Base-by-base conservation (phyloP, 1,140 invertebrate species). In the Zophobas morio region DNA sequence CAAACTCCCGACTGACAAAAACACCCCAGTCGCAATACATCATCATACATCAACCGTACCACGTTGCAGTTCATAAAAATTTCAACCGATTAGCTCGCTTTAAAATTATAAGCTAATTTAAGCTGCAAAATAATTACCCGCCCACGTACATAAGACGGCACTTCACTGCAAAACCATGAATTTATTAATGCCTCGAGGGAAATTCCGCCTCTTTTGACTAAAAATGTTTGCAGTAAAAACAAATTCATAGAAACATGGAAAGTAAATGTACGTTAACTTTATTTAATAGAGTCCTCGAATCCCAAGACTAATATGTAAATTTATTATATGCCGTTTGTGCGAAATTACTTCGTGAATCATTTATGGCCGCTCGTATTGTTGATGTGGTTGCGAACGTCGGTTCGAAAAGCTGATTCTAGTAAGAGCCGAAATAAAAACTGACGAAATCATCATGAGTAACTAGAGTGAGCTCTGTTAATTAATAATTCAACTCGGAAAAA, bases 161-260 rank as follows among this genome's bases (percentile, higher is more conserved):
- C 20, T 20, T 20, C 20, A 20, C 20, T 73, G 71, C 33, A 56
- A 56, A 56, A 73, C 47, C 74, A 75, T 75, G 74, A 75, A 75
- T 75, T 20, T 75, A 75, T 75, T 63, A 47, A 75, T 75, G 56
- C 54, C 74, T 75, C 74, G 6, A 34, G 74, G 74, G 74, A 75
- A 75, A 75, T 75, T 75, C 74, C 66, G 47, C 63, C 46, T 75
- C 66, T 57, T 40, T 75, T 53, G 56, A 36, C 74, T 56, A 63
- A 66, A 63, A 63, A 66, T 66, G 60, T 66, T 37, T 63, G 53
- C 56, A 53, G 35, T 72, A 36, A 72, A 54, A 54, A 57, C 71
- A 54, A 73, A 73, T 73, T 47, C 36, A 73, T 73, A 53, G 71
- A 42, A 42, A 57, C 71, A 73, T 66, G 60, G 20, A 66, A 66